Evolutionary conservation across 1,140 invertebrate genomes (phyloP).

Genomic region (Anagrus nilaparvatae): DNA sequence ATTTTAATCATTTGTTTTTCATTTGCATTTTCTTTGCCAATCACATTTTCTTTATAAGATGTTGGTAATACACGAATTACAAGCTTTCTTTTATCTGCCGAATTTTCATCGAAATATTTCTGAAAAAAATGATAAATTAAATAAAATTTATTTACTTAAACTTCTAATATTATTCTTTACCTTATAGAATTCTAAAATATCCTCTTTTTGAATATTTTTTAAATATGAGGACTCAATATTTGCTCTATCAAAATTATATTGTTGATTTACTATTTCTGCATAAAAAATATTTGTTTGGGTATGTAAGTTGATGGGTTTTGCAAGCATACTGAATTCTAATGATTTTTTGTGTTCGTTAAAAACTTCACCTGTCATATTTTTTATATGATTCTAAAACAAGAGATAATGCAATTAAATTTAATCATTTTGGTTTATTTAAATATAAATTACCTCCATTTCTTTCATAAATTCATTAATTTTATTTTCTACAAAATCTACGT

Average conservation of each 20-base stretch:
- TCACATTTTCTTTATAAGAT: too few relatives aligned
- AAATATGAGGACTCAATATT: constrained; percentile 77
- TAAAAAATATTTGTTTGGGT: constrained; percentile 62
- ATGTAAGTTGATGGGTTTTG: constrained; percentile 80
- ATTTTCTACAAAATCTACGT: constrained; percentile 71
- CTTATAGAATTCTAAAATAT: constrained; percentile 73
- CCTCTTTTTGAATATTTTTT: constrained; percentile 64
- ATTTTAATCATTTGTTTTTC: too few relatives aligned
- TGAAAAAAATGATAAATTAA: constrained; percentile 10
- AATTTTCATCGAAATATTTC: constrained; percentile 37
- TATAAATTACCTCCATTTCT: constrained; percentile 56
- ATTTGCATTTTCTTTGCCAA: too few relatives aligned
- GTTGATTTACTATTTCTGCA: constrained; percentile 74
- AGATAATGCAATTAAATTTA: too few relatives aligned
- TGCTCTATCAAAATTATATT: constrained; percentile 86
- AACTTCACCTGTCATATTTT: constrained; percentile 67
- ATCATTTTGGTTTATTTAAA: too few relatives aligned
- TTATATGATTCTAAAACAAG: constrained; percentile 50
- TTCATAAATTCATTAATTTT: constrained; percentile 80
- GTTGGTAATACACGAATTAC: too few relatives aligned
- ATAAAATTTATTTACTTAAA: too few relatives aligned
- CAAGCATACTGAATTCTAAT: constrained; percentile 64
- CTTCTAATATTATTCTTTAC: constrained; percentile 34
- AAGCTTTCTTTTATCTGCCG: too few relatives aligned
- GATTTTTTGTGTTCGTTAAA: constrained; percentile 75